A percentile compares a stretch with the other conserved stretches of the same genome.
Evolutionary conservation across 2,888 invertebrate species (phyloP).

Genomic region (Sphaerophoria rueppellii): DNA sequence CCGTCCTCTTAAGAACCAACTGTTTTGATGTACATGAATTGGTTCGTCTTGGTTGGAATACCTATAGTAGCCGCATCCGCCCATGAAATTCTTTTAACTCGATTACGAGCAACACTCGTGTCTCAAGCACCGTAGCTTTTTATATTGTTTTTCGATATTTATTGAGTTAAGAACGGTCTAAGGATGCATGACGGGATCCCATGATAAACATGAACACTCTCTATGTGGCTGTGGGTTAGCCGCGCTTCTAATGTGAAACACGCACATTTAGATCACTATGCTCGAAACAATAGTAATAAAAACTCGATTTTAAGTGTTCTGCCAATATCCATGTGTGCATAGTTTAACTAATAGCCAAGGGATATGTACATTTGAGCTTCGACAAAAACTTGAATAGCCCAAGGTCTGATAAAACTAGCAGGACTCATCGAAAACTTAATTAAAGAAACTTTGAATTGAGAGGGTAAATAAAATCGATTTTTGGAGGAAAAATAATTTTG

Average conservation of each 20-base stretch:
- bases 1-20: background rate
- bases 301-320: conserved; percentile 68
- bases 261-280: conserved; percentile 18
- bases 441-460: conserved; percentile 23
- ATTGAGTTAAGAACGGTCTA: conserved; percentile 19
- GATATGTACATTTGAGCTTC: conserved; percentile 52
- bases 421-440: conserved; percentile 62
- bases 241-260: conserved; percentile 29
- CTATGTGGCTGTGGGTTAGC: background rate
- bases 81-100: conserved; percentile 44
- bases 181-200: too few relatives aligned
- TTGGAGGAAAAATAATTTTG: conserved; percentile 15
- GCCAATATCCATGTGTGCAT: conserved; percentile 64
- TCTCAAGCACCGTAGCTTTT: background rate
- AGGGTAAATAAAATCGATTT: conserved; percentile 39
- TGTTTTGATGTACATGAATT: background rate
- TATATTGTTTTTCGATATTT: conserved; percentile 39
- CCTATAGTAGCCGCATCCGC: conserved; percentile 35
- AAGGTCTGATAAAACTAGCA: conserved; percentile 27
- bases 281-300: conserved; percentile 65
- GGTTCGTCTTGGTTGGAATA: conserved; percentile 16
- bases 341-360: background rate
- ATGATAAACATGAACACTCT: conserved; percentile 6
- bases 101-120: conserved; percentile 51
- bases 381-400: conserved; percentile 42